phyloP scores from a whole-genome alignment of 2,888 invertebrate genomes.

The Perdita meconis region DNA sequence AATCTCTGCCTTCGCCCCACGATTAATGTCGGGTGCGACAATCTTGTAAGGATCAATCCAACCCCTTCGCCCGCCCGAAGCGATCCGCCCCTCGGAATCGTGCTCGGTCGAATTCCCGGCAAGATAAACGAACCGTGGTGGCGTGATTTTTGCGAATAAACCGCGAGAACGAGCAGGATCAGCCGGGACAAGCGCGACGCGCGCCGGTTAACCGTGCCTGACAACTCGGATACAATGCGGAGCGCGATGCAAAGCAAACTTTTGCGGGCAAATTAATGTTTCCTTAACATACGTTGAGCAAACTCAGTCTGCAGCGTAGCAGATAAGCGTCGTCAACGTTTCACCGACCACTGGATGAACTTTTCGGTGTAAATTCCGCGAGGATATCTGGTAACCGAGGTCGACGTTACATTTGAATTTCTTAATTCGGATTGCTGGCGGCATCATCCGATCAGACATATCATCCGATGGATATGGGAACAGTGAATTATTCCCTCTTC shows the following conservation, averaged over 20 bases:
- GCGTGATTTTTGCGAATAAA: not conserved
- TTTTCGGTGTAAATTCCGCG: not conserved
- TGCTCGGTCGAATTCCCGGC: not conserved
- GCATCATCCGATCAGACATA: not conserved
- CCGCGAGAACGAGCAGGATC: not conserved
- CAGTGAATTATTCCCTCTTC: not conserved
- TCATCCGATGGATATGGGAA: not conserved
- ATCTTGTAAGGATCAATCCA: not conserved
- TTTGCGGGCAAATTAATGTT: slow-evolving; percentile 41
- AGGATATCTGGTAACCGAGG: not conserved
- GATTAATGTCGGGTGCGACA: not conserved
- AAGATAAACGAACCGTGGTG: not conserved
- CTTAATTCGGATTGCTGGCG: slow-evolving; percentile 4
- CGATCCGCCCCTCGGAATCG: no score
- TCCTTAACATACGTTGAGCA: slow-evolving; percentile 30
- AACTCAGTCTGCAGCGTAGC: slow-evolving; percentile 14
- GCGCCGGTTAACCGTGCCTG: slow-evolving; percentile 12
- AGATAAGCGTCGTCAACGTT: slow-evolving; percentile 31
- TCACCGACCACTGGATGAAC: not conserved
- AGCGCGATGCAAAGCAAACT: slow-evolving; percentile 27
- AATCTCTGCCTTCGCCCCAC: slow-evolving; percentile 9
- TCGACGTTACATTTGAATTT: slow-evolving; percentile 4
- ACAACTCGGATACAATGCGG: slow-evolving; percentile 14
- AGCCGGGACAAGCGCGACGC: not conserved
- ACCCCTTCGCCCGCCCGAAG: not conserved